Base-by-base conservation (phyloP, 2,113 vertebrate species). In the Oreocharis arfaki region DNA sequence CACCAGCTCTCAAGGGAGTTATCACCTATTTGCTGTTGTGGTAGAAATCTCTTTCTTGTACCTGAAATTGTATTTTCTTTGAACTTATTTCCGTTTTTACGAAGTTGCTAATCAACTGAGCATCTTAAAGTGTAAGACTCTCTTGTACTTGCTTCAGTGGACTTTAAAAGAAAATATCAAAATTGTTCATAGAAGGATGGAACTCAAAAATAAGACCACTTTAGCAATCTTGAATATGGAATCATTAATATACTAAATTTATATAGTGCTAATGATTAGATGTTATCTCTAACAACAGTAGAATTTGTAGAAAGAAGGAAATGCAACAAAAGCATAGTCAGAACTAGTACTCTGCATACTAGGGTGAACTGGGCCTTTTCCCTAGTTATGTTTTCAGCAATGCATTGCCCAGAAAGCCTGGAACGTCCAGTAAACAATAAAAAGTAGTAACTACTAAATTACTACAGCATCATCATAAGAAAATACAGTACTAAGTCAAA, bases 221-320 rank as follows among this genome's bases (percentile, higher is more conserved):
- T 81, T 28, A 65, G 23, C 42, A 56, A 32, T 35, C 33, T 59
- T 75, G 41, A 65, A 68, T 53, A 59, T 22, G 21, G 22, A 64
- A 71, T 47, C 17, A 46, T 37, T 20, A 67, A 37, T 41, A 59
- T 12, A 49, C 3, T 70, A 32, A 24, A 21, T 37, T 47, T 41
- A 42, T 6, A 13, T 9, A 10, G 2, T 26, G 16, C 9, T 67
- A 71, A 22, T 50, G 11, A 79, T 55, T 18, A 92, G 26, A 56
- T 11, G 7, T 30, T 64, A 46, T 18, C 8, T n/a, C 52, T 27
- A 60, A 35, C 12, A 32, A 17, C 16, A 65, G 24, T 0, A 1
- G 14, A 32, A 53, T 6, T 30, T 46, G 8, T 7, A 7, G 35
- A 84, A 83, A 22, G 35, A 80, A 56, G 46, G 87, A 89, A 91